These are phyloP conservation scores for Eospalax fontanierii DNA, from an alignment of 2,797 vertebrate species.

Conservation along the genomic window DNA sequence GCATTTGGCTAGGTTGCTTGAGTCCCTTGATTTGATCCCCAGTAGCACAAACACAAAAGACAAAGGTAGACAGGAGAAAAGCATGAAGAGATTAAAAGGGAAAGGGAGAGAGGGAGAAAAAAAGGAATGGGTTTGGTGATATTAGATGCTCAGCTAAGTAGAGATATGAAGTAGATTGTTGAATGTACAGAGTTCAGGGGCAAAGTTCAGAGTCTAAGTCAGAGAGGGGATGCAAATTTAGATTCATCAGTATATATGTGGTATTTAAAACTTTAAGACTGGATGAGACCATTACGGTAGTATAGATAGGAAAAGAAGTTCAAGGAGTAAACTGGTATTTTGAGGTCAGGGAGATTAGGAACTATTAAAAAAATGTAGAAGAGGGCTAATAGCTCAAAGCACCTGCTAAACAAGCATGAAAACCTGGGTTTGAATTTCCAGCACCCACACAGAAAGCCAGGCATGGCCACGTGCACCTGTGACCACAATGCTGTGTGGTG, in stretches of 20 bases:
- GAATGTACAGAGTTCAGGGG: constrained; percentile 12
- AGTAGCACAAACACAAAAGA: background rate
- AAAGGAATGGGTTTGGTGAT: too few species aligned
- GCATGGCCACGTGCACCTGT: background rate
- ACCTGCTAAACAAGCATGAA: background rate
- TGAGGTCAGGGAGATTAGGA: constrained; percentile 20
- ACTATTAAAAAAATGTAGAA: background rate
- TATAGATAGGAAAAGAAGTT: background rate
- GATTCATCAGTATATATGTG: constrained; percentile 8
- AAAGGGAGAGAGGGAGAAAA: background rate
- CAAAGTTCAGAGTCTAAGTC: constrained; percentile 62
- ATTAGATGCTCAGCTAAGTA: background rate
- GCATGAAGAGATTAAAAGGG: background rate
- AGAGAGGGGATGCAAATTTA: constrained; percentile 51
- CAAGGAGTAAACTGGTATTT: background rate
- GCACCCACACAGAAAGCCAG: background rate
- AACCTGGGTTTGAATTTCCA: background rate
- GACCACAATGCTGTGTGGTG: background rate
- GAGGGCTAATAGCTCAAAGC: too few species aligned
- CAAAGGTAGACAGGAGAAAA: background rate
- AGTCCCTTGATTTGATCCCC: background rate
- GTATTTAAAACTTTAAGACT: constrained; percentile 9
- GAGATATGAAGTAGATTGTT: background rate
- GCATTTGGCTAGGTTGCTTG: background rate
- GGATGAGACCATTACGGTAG: background rate